These are phyloP conservation scores for Panopea generosa DNA, from an alignment of 2,888 invertebrate genomes.

Conservation along the genomic window DNA sequence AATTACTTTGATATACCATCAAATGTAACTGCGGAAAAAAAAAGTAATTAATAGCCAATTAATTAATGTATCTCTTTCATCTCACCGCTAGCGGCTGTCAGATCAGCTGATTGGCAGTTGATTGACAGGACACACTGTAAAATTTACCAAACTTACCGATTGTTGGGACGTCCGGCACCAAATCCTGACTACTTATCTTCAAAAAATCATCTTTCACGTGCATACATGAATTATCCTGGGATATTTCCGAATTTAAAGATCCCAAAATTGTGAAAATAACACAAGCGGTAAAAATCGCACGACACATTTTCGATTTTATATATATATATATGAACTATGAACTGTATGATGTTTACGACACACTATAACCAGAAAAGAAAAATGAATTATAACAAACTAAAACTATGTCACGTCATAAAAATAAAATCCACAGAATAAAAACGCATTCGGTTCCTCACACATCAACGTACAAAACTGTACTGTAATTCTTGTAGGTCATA, in stretches of 20 bases:
- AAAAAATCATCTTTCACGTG: neutral
- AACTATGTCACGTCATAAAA: neutral
- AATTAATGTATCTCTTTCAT: neutral
- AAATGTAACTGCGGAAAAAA: too few relatives aligned
- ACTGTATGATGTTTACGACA: too few relatives aligned
- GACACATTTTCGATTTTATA: slow-evolving; percentile 5
- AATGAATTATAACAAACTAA: neutral
- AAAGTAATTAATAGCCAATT: too few relatives aligned
- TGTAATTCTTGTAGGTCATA: neutral
- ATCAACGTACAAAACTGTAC: neutral
- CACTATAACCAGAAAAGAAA: neutral
- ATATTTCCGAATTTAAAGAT: neutral
- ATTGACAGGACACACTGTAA: neutral
- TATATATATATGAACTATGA: too few relatives aligned
- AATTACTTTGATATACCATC: too few relatives aligned
- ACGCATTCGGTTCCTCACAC: neutral
- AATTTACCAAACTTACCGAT: neutral
- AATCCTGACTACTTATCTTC: neutral
- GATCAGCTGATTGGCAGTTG: neutral
- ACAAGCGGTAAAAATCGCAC: neutral
- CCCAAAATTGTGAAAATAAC: slow-evolving; percentile 3
- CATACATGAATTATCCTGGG: neutral
- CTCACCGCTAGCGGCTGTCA: neutral
- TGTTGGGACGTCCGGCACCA: neutral
- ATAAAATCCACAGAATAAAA: neutral